phyloP scores from a whole-genome alignment of 2,888 invertebrate genomes.

The Deilephila porcellus region DNA sequence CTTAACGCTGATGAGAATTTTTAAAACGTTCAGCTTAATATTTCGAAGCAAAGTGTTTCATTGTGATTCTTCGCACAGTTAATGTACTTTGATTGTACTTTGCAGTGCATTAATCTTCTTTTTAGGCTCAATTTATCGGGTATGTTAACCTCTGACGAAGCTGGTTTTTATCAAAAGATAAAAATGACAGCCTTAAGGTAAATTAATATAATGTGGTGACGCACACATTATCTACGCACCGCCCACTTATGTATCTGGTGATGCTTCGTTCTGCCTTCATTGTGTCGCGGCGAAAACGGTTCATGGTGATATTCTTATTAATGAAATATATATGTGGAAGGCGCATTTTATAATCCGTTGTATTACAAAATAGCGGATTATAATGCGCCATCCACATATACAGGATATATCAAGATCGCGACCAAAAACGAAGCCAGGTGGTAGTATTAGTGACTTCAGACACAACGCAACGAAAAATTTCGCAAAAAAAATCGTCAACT shows the following conservation, averaged over 20 bases:
- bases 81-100: constrained; percentile 5
- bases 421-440: too few species aligned
- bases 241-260: not conserved
- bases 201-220: constrained; percentile 24
- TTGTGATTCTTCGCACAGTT: constrained; percentile 1
- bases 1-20: not conserved
- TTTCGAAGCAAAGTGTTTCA: not conserved
- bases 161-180: constrained; percentile 22
- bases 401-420: too few species aligned
- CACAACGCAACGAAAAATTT: too few species aligned
- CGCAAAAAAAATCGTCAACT: too few species aligned
- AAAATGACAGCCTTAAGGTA: constrained; percentile 17
- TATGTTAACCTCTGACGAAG: constrained; percentile 25
- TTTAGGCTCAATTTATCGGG: constrained; percentile 17
- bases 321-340: too few species aligned
- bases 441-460: too few species aligned
- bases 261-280: not conserved
- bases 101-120: constrained; percentile 29
- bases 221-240: constrained; percentile 9
- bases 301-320: too few species aligned
- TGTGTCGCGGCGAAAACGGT: not conserved
- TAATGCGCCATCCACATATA: too few species aligned
- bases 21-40: not conserved
- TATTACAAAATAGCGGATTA: too few species aligned
- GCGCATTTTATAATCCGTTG: too few species aligned